Base-by-base conservation (phyloP, 2,888 invertebrate genomes). In the Folsomia manolachei region DNA sequence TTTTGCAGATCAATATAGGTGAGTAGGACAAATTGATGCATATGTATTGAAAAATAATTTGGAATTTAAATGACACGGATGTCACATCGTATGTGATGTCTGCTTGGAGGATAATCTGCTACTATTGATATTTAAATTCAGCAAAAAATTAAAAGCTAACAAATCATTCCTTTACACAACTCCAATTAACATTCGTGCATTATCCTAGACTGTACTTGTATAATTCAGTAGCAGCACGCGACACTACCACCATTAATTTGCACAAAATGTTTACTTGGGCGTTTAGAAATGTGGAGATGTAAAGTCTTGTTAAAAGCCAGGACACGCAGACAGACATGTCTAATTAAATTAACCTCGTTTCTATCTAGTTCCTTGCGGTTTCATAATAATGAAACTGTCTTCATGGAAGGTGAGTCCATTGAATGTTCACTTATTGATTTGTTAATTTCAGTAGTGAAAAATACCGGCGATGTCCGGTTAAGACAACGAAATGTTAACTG, bases 311-410 rank as follows among this genome's bases (percentile, higher is more conserved):
- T 39, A 14, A 39, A 39, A 9, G 39, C 7, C 14, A 4, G 39
- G 7, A 39, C 14, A 14, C 14, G 39, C 39, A 39, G 39, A 39
- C 39, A n/a, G n/a, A n/a, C n/a, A 51, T 51, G 51, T 56, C 56
- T 56, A 56, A 56, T 56, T 56, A 21, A 56, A 56, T 56, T 56
- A 56, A 56, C 56, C 56, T 56, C 56, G 19, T 18, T 56, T 56
- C 4, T n/a, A 18, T 14, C 56, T n/a, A 56, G 56, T 56, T 56
- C 21, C n/a, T 39, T 9, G 39, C 39, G 14, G 39, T 39, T 39
- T 39, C 39, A 39, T 39, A 39, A 9, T 39, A 39, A 4, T 39
- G 7, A 39, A 14, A 4, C 4, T 14, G 39, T 39, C n/a, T 39
- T 14, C 39, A 14, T 39, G 14, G 39, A 39, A 39, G 39, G 4